A percentile compares a stretch with the other conserved stretches of the same genome.
These are phyloP conservation scores for Papio anubis DNA, from an alignment of 2,113 vertebrate species.

Conservation along the genomic window DNA sequence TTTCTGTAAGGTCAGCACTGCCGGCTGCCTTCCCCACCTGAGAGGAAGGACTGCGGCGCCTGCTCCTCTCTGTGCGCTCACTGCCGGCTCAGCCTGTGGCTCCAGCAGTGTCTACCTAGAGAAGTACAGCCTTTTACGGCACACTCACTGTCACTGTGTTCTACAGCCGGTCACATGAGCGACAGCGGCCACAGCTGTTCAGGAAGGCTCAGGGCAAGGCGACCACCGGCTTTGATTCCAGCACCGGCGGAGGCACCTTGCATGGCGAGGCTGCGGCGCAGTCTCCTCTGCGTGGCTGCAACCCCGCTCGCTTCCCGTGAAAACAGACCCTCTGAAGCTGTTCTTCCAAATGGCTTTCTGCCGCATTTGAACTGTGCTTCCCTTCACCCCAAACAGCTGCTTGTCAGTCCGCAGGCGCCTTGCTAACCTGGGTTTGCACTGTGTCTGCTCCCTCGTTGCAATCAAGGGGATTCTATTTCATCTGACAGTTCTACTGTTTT, in stretches of 20 bases:
- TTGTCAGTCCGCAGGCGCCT: not conserved
- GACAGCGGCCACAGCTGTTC: fast-evolving
- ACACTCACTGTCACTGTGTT: fast-evolving
- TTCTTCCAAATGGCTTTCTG: not conserved
- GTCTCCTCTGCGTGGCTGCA: fast-evolving
- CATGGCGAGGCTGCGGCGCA: fast-evolving
- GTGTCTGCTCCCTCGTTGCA: not conserved
- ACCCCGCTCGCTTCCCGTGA: fast-evolving
- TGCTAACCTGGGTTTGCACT: not conserved
- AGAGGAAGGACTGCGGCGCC: not conserved
- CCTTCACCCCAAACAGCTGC: not conserved
- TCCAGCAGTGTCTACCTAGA: fast-evolving
- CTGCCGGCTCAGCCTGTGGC: fast-evolving
- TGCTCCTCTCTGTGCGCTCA: not conserved
- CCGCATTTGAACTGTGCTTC: too few species aligned
- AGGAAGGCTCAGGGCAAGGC: not conserved
- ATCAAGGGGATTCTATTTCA: not conserved
- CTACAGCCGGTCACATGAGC: fast-evolving
- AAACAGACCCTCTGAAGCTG: not conserved
- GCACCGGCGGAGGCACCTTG: not conserved
- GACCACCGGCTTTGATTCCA: not conserved
- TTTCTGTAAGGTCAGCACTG: fast-evolving
- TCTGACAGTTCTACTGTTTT: not conserved
- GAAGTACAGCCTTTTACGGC: not conserved
- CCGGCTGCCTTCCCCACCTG: not conserved